Evolutionary conservation across 2,888 invertebrate species (phyloP).

Genomic region (Dasysyrphus tricinctus): DNA sequence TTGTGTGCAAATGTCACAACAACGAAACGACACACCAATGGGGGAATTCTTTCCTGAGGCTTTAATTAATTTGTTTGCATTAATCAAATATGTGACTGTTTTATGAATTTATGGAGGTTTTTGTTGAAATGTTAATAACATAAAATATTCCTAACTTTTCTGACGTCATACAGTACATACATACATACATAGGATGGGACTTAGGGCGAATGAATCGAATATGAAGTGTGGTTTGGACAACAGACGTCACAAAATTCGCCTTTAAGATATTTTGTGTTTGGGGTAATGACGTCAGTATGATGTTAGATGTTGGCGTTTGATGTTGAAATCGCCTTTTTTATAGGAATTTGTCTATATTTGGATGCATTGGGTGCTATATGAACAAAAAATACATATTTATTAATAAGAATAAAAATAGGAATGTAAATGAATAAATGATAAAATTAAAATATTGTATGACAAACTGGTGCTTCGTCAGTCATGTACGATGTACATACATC

Average conservation of each 20-base stretch:
- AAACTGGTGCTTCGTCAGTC: too few species aligned
- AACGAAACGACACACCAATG: not conserved
- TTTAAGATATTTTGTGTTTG: not conserved
- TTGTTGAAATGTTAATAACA: not conserved
- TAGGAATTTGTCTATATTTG: not conserved
- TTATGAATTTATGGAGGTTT: not conserved
- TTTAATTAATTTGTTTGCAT: conserved; percentile 22
- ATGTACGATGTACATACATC: too few species aligned
- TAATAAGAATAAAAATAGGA: too few species aligned
- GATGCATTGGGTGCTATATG: too few species aligned
- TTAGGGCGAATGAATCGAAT: not conserved
- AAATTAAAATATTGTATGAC: too few species aligned
- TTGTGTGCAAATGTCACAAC: not conserved
- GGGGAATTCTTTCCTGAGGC: not conserved
- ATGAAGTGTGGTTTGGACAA: not conserved
- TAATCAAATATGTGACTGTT: not conserved
- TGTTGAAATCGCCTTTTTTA: not conserved
- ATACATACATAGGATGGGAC: not conserved
- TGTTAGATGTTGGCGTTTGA: not conserved
- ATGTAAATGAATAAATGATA: too few species aligned
- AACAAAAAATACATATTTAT: too few species aligned
- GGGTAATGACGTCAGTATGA: conserved; percentile 1
- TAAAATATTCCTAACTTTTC: not conserved
- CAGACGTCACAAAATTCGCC: not conserved
- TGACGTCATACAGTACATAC: not conserved